Base-by-base conservation (phyloP, 2,797 vertebrate species). In the Melanotaenia trifasciata region DNA sequence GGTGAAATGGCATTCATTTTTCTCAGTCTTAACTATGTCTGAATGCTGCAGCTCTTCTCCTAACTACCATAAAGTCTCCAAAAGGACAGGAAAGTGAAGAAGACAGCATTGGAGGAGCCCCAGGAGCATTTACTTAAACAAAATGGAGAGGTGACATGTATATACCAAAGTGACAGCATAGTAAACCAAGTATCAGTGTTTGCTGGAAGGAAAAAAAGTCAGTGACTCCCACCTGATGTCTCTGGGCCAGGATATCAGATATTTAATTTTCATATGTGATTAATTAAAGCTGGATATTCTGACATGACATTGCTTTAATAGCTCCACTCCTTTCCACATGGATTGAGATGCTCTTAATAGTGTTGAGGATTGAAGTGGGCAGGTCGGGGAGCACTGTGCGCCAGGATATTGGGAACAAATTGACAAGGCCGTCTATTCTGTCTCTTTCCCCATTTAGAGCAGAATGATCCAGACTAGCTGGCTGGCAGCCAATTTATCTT, bases 401-500 rank as follows among this genome's bases (percentile, higher is more conserved):
- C 82, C 82, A 67, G 77, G 87, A 91, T 93, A 90, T 93, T 91
- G 85, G 86, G 87, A 92, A 90, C 92, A 95, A 94, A 95, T 94
- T 94, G 94, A 94, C 92, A 93, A 88, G 90, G 74, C 88, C 67
- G 81, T 92, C 89, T 89, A 84, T 81, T 88, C 89, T 84, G 84
- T 82, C 92, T 95, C 93, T 84, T 90, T 93, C 91, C 92, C 94
- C 92, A 94, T 95, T 94, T 93, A 87, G 83, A 84, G 77, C 75
- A 18, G 90, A 92, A 89, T 79, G 92, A 90, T 90, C 82, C 77
- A 28, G 79, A 71, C 86, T 87, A 80, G 89, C 81, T 89, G 89
- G 84, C 79, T 92, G 94, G 90, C 93, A 94, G 90, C 91, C 94
- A 95, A 95, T 95, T 94, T 94, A 86, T 91, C 86, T 69, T 4